phyloP scores from a whole-genome alignment of 1,140 invertebrate genomes.

The Drosophila tristis region DNA sequence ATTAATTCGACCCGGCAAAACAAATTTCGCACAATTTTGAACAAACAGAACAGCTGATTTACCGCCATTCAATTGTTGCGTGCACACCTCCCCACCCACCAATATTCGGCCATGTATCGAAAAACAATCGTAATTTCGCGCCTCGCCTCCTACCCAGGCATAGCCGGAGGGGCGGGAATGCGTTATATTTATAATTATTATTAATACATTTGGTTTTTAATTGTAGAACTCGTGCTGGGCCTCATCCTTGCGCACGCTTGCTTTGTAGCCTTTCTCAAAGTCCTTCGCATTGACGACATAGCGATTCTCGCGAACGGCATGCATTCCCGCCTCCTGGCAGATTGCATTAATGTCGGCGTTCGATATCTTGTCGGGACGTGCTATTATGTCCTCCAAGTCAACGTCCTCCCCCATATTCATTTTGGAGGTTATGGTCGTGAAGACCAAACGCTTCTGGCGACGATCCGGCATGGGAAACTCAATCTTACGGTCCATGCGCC shows the following conservation, averaged over 20 bases:
- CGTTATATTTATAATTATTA: neutral
- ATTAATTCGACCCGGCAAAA: slow-evolving; percentile 25
- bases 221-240: slow-evolving; percentile 99
- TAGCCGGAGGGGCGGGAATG: neutral
- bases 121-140: slow-evolving; percentile 7
- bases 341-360: slow-evolving; percentile 99
- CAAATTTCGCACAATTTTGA: slow-evolving; percentile 7
- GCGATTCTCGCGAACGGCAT: slow-evolving; percentile 99
- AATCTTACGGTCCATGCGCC: slow-evolving; percentile 99
- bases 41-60: slow-evolving; percentile 61
- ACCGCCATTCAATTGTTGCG: slow-evolving; percentile 17
- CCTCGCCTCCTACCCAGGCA: neutral
- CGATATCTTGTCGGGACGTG: slow-evolving; percentile 98
- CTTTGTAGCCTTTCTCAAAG: slow-evolving; percentile 99
- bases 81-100: neutral
- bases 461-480: slow-evolving; percentile 99
- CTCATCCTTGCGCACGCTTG: slow-evolving; percentile 99
- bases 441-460: slow-evolving; percentile 98
- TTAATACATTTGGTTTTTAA: slow-evolving; percentile 86
- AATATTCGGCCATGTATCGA: slow-evolving; percentile 1
- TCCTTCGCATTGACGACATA: slow-evolving; percentile 98
- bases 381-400: slow-evolving; percentile 99
- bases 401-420: slow-evolving; percentile 99
- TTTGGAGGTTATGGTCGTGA: slow-evolving; percentile 98
- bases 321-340: slow-evolving; percentile 98